These are phyloP conservation scores for Megalonaias nervosa DNA, from an alignment of 1,140 invertebrate genomes.

Conservation along the genomic window DNA sequence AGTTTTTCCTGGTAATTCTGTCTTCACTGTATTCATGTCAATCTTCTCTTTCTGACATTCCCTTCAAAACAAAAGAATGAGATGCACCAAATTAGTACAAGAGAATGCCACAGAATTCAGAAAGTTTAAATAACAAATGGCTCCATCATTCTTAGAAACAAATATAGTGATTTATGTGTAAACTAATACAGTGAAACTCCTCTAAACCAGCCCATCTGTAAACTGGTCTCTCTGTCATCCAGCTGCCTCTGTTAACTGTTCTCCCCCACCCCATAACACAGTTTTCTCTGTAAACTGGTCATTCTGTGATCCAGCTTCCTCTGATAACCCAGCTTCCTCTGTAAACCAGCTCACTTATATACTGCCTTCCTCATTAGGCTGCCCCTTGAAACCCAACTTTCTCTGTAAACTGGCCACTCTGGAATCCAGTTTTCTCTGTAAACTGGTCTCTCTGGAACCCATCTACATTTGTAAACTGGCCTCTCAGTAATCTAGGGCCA, in stretches of 20 bases:
- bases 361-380: no score
- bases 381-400: no score
- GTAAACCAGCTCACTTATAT: no score
- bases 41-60: constrained; percentile 18
- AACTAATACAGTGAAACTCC: background rate
- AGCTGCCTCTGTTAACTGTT: background rate
- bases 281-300: no score
- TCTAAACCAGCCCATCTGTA: background rate
- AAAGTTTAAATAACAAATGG: background rate
- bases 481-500: no score
- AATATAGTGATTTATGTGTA: background rate
- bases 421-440: no score
- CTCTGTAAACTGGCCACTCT: no score
- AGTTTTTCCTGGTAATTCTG: constrained; percentile 11
- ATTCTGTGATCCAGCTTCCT: no score
- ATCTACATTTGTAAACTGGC: no score
- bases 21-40: constrained; percentile 5
- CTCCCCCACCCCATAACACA: no score
- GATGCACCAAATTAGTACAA: background rate
- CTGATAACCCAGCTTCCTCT: no score
- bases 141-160: background rate
- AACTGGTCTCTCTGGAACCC: no score
- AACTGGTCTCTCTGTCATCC: background rate
- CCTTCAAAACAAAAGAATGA: constrained; percentile 10
- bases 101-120: background rate